Evolutionary conservation across 2,113 vertebrate genomes (phyloP).

Genomic region (Trochalopteron elliotii): DNA sequence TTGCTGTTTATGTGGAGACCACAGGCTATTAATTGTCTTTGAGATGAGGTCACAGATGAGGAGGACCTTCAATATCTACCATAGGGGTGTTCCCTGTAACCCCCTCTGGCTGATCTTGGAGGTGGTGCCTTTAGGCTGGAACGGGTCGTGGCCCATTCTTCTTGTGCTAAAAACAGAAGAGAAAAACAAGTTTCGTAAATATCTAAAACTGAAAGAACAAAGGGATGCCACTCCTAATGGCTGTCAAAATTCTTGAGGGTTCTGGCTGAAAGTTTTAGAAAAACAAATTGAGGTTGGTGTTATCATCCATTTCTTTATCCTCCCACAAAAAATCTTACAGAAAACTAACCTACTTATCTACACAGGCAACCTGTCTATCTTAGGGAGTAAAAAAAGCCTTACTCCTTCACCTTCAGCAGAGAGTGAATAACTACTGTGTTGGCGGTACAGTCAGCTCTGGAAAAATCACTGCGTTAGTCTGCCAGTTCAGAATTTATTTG

Average conservation of each 20-base stretch:
- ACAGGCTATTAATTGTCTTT: slow-evolving; percentile 84
- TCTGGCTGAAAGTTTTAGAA: not conserved
- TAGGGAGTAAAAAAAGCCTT: not conserved
- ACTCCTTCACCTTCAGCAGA: not conserved
- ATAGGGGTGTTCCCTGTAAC: slow-evolving; percentile 98
- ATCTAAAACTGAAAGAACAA: not conserved
- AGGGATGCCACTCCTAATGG: not conserved
- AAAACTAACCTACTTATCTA: not conserved
- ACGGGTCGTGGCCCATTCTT: slow-evolving; percentile 89
- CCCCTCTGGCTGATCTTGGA: slow-evolving; percentile 89
- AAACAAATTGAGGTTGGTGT: not conserved
- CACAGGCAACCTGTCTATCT: not conserved
- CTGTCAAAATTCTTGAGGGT: not conserved
- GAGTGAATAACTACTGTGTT: not conserved
- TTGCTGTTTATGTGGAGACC: slow-evolving; percentile 81
- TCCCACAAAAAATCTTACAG: not conserved
- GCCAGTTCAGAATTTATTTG: slow-evolving; percentile 2
- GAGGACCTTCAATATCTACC: slow-evolving; percentile 99
- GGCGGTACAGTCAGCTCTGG: not conserved
- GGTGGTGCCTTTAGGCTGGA: slow-evolving; percentile 91
- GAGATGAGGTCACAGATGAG: slow-evolving; percentile 83
- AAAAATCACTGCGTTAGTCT: not conserved
- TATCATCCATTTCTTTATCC: not conserved
- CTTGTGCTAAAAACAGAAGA: slow-evolving; percentile 82
- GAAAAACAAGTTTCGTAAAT: slow-evolving; percentile 39